Conservation (phyloP, 2,888 invertebrate species). For the Scaptomyza polygonia region DNA sequence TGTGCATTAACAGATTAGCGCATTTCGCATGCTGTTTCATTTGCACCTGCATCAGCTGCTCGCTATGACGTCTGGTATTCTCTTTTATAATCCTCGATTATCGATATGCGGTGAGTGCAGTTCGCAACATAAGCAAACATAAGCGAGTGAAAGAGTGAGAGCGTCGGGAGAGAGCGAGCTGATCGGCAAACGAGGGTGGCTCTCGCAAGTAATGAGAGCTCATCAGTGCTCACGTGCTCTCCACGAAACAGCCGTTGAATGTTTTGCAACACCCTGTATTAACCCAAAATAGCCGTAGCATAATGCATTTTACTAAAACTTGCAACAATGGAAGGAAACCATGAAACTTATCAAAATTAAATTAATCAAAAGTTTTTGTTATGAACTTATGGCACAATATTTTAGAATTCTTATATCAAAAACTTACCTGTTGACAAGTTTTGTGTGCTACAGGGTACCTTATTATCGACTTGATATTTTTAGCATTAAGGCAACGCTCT, state of each 20-base stretch:
- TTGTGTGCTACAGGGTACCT: conserved; percentile 28
- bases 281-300: neutral
- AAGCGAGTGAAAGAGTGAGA: neutral
- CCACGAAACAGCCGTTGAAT: conserved; percentile 25
- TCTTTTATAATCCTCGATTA: conserved; percentile 22
- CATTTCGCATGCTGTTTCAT: conserved; percentile 8
- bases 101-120: neutral
- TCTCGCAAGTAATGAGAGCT: conserved; percentile 40
- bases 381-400: too few relatives aligned
- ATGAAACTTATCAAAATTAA: neutral
- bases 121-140: conserved; percentile 4
- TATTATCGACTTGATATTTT: neutral
- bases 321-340: neutral
- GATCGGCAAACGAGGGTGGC: conserved; percentile 54
- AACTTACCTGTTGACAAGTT: neutral
- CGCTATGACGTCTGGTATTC: neutral
- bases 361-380: too few relatives aligned
- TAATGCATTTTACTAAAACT: neutral
- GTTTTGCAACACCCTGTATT: conserved; percentile 29
- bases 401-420: neutral
- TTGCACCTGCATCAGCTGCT: conserved; percentile 23
- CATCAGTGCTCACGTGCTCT: conserved; percentile 54
- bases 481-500: conserved; percentile 9
- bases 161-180: conserved; percentile 9
- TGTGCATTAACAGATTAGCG: conserved; percentile 29